Evolutionary conservation across 2,113 vertebrate species (phyloP).

Genomic region (Macquaria ambigua): DNA sequence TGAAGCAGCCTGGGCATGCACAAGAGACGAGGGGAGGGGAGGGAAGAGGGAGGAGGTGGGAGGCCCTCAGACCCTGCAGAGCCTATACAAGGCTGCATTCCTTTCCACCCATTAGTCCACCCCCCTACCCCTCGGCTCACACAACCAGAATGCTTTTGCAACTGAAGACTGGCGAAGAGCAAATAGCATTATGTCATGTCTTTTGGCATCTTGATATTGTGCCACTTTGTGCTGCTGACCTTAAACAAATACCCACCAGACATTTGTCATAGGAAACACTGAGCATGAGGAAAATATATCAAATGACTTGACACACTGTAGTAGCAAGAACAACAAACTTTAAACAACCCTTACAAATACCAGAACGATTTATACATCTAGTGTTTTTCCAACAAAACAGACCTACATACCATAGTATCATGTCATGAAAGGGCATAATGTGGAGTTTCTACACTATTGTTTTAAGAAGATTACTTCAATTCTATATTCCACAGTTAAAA

Average conservation of each 20-base stretch:
- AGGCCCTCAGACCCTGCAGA: constrained; percentile 58
- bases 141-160: constrained; percentile 62
- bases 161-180: constrained; percentile 47
- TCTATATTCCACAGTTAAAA: constrained; percentile 9
- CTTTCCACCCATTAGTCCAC: constrained; percentile 71
- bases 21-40: constrained; percentile 62
- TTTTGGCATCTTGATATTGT: constrained; percentile 53
- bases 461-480: background rate
- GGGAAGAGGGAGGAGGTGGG: constrained; percentile 44
- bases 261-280: constrained; percentile 7
- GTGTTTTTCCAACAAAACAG: background rate
- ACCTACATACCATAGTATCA: background rate
- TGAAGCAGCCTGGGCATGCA: constrained; percentile 82
- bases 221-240: constrained; percentile 46
- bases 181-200: constrained; percentile 65
- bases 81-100: constrained; percentile 82
- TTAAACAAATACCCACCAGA: constrained; percentile 34
- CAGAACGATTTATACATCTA: background rate
- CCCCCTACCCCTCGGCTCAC: constrained; percentile 34
- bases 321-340: background rate
- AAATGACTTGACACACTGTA: background rate
- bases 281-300: background rate
- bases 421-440: background rate
- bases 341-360: background rate
- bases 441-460: background rate